A percentile compares a stretch with the other conserved stretches of the same genome.
Evolutionary conservation across 2,888 invertebrate species (phyloP).

Genomic region (Miltochrista miniata): DNA sequence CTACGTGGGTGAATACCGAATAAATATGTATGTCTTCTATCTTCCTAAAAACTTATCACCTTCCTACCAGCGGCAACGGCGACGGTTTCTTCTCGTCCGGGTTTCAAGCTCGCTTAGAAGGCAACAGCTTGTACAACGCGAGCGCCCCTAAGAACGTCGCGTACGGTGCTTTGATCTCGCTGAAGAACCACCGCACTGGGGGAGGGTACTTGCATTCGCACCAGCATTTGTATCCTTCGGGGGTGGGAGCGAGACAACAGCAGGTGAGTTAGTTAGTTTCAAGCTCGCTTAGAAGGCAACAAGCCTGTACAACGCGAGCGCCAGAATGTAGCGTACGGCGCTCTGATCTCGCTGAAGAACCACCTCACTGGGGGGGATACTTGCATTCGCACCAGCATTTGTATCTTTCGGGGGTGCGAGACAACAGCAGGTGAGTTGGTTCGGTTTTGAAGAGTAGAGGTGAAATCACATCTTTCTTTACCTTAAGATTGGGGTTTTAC

Average conservation of each 20-base stretch:
- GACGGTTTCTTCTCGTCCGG: constrained; percentile 99
- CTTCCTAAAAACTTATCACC: too few species aligned
- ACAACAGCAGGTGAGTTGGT: constrained; percentile 84
- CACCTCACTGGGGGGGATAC: constrained; percentile 98
- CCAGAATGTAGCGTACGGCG: constrained; percentile 95
- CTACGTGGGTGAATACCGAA: too few species aligned
- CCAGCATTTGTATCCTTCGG: constrained; percentile 96
- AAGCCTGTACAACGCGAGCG: constrained; percentile 95
- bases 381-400: constrained; percentile 98
- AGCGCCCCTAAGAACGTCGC: constrained; percentile 95
- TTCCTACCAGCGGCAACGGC: constrained; percentile 91
- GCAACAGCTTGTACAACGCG: constrained; percentile 96
- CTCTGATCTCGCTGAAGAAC: constrained; percentile 95
- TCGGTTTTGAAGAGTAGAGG: too few species aligned
- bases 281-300: constrained; percentile 96
- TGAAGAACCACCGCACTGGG: constrained; percentile 97
- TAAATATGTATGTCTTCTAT: too few species aligned
- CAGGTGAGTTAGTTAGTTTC: constrained; percentile 90
- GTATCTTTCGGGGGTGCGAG: constrained; percentile 95
- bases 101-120: constrained; percentile 96
- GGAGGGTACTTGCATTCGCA: constrained; percentile 98
- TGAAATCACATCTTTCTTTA: too few species aligned
- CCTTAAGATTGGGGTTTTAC: too few species aligned
- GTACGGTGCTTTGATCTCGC: constrained; percentile 93
- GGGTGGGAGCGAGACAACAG: constrained; percentile 94